These are phyloP conservation scores for Vimba vimba DNA, from an alignment of 2,113 vertebrate species.

Conservation along the genomic window DNA sequence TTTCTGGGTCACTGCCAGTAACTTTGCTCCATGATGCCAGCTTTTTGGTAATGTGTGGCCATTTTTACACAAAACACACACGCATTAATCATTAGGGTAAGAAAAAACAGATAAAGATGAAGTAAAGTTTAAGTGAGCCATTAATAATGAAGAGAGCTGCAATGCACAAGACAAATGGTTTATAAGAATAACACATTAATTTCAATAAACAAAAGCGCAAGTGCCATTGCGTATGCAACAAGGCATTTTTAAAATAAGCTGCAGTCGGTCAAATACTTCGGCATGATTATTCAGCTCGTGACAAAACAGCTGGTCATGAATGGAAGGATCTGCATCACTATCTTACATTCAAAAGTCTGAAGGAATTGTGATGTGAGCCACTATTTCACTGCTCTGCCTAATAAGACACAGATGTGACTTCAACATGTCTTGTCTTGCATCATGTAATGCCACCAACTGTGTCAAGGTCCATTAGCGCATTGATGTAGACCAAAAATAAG, in stretches of 20 bases:
- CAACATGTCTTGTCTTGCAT: not conserved
- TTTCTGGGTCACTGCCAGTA: slow-evolving; percentile 45
- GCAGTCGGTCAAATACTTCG: not conserved
- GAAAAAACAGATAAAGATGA: not conserved
- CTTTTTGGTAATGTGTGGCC: slow-evolving; percentile 7
- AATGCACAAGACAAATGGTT: not conserved
- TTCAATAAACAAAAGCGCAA: slow-evolving; percentile 4
- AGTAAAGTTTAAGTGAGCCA: not conserved
- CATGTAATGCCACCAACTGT: slow-evolving; percentile 5
- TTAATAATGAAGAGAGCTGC: not conserved
- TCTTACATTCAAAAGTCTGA: slow-evolving; percentile 35
- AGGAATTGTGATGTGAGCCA: slow-evolving; percentile 42
- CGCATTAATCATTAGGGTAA: not conserved
- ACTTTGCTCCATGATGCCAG: slow-evolving; percentile 28
- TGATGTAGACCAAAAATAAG: not conserved
- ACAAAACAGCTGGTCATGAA: slow-evolving; percentile 17
- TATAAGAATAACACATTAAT: not conserved
- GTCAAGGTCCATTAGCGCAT: not conserved
- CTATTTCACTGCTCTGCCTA: slow-evolving; percentile 35
- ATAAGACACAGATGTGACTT: slow-evolving; percentile 25
- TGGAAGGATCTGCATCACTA: slow-evolving; percentile 30
- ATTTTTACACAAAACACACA: not conserved
- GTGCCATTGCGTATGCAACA: not conserved
- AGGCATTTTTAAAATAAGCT: not conserved
- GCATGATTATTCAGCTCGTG: slow-evolving; percentile 28